Evolutionary conservation across 1,140 invertebrate genomes (phyloP), one percentile per base, ranked within the genome.

Genomic region (Sminthurides bifidus): DNA sequence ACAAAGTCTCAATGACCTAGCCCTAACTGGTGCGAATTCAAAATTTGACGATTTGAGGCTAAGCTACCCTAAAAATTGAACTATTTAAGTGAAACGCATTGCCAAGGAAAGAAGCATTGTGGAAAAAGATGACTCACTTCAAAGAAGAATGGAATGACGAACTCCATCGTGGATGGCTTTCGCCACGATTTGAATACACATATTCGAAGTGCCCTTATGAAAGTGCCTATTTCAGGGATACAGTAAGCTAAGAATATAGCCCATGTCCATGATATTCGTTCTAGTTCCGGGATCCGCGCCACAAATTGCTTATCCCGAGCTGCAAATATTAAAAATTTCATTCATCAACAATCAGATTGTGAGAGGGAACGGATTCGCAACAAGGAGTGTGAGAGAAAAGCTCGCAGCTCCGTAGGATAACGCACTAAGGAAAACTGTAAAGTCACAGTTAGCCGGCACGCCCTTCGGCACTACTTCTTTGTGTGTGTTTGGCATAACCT

Each of bases 181-280:
- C 81, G 81, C 61, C 81, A 86, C 1, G 85, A 83, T 67, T 92
- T 93, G 75, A 93, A 94, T 66, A 90, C 81, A 68, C 87, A 92
- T 69, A 92, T 92, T 61, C 89, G 78, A 2, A 82, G 74, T 15
- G 88, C 84, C 41, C 91, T 76, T 62, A 92, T 83, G 14, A 91
- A 71, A 0, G 87, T 82, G 8, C 90, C 87, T 24, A 92, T 73
- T 71, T 94, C 89, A 0, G 91, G 91, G 35, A 91, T 79, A 1
- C 85, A 76, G 66, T 87, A 91, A 1, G 83, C 84, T 59, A 91
- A 84, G 31, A 92, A 73, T n/a, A 94, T 71, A 52, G 85, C 87
- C 91, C 91, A 94, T 69, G 88, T 87, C 89, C 89, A 94, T 10
- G 83, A 85, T 48, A 92, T 82, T 40, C 87, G 77, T 70, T 93